Base-by-base conservation (phyloP, 1,140 invertebrate species). In the Drosophila saltans region DNA sequence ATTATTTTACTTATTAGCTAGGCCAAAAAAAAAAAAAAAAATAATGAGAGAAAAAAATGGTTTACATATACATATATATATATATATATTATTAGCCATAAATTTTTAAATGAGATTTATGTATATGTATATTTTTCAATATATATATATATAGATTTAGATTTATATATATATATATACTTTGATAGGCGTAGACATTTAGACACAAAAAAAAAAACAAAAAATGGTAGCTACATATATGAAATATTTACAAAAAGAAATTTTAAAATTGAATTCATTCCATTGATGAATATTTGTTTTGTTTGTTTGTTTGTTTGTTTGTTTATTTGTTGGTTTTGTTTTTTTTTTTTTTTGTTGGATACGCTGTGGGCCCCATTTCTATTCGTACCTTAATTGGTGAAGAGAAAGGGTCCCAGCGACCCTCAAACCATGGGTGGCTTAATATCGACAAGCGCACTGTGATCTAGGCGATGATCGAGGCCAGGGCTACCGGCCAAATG, bases 401-500 rank as follows among this genome's bases (percentile, higher is more conserved):
- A 92, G 55, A 92, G 75, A 73, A 92, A 90, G 85, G 91, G 91
- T 78, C 91, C 89, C 74, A 92, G 78, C 81, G 91, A 91, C 16
- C 91, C 90, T 92, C 91, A 92, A 83, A 92, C 91, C 80, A 92
- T 86, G 40, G 91, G 91, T n/a, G 92, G 92, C 75, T 92, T 92
- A 0, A 92, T 90, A 24, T 92, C 92, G 2, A 92, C 78, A 26
- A 92, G 55, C 2, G 81, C 75, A 65, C 78, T 89, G 63, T 90
- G 83, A 16, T 86, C 82, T 8, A 86, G 67, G 33, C 28, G 81
- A 78, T 78, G 91, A 72, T 77, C 91, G 41, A 91, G 40, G 0
- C 80, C 84, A 5, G 86, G 90, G 68, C 88, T 91, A 66, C 72
- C 26, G 77, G 69, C 75, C 57, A 85, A 66, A 69, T 90, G 77